phyloP scores from a whole-genome alignment of 2,888 invertebrate genomes.

The Chalcis sispes region DNA sequence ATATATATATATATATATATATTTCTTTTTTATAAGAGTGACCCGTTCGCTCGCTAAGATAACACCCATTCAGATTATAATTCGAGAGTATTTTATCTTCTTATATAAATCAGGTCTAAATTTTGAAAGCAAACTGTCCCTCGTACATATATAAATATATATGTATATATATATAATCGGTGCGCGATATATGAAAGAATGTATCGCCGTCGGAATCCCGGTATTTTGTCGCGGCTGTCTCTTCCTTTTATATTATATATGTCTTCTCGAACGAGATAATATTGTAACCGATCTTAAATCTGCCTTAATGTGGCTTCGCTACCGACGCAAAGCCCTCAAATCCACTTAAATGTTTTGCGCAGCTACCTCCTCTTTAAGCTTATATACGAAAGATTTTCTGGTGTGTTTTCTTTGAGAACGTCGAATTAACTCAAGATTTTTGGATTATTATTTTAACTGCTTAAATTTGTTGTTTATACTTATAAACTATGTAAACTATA shows the following conservation, averaged over 20 bases:
- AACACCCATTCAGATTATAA: constrained; percentile 44
- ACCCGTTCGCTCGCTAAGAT: constrained; percentile 40
- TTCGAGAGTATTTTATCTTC: constrained; percentile 42
- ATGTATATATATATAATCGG: background rate
- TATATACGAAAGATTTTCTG: constrained; percentile 34
- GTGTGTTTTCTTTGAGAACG: constrained; percentile 7
- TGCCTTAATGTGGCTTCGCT: constrained; percentile 15
- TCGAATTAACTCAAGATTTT: constrained; percentile 17
- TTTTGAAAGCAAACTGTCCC: constrained; percentile 32
- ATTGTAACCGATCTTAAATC: constrained; percentile 35
- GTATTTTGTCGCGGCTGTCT: background rate
- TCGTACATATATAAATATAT: constrained; percentile 6
- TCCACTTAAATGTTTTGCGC: constrained; percentile 15
- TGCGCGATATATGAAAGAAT: too few species aligned
- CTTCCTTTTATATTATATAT: background rate
- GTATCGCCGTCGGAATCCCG: background rate
- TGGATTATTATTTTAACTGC: constrained; percentile 8
- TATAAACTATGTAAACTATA: too few species aligned
- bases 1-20: background rate
- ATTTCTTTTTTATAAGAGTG: background rate
- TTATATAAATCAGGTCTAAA: constrained; percentile 52
- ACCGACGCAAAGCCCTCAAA: constrained; percentile 7
- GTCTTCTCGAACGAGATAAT: constrained; percentile 21
- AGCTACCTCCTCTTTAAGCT: constrained; percentile 37
- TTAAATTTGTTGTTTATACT: too few species aligned